Evolutionary conservation across 2,113 vertebrate genomes (phyloP).

Genomic region (Oxygymnocypris stewartii): DNA sequence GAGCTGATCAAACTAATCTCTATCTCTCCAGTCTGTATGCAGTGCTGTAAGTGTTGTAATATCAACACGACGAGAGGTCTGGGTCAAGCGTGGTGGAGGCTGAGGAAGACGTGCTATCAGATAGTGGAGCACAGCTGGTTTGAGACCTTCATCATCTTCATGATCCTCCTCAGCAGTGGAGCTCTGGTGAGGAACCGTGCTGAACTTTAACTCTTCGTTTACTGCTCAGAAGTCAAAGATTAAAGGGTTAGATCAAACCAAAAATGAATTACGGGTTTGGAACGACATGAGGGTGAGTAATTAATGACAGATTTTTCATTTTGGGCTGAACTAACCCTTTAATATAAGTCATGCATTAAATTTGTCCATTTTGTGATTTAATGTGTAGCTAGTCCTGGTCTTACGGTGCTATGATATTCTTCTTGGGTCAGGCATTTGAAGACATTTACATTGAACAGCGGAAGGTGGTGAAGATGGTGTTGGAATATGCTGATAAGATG

Average conservation of each 20-base stretch:
- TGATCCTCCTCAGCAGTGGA: slow-evolving; percentile 98
- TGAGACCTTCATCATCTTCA: slow-evolving; percentile 98
- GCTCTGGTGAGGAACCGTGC: slow-evolving; percentile 81
- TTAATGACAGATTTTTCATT: no score
- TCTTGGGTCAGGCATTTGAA: slow-evolving; percentile 86
- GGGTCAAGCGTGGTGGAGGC: slow-evolving; percentile 89
- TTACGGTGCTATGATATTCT: not conserved
- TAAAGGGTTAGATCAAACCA: no score
- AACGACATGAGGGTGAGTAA: no score
- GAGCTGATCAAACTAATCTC: not conserved
- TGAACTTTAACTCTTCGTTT: not conserved
- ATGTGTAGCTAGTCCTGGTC: slow-evolving; percentile 5
- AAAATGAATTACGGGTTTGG: no score
- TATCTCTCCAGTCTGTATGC: slow-evolving; percentile 78
- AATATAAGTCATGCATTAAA: not conserved
- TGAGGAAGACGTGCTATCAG: slow-evolving; percentile 94
- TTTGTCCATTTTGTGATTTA: not conserved
- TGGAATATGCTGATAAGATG: slow-evolving; percentile 93
- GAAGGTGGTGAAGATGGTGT: slow-evolving; percentile 86
- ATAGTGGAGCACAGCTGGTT: slow-evolving; percentile 99
- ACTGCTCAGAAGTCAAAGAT: not conserved
- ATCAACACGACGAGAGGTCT: slow-evolving; percentile 80
- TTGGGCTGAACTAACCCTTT: no score
- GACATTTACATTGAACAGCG: slow-evolving; percentile 95
- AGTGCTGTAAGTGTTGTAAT: slow-evolving; percentile 83